Percentiles rank a stretch among this genome's conserved stretches.
These are phyloP conservation scores for Prunella fulvescens DNA, from an alignment of 2,113 vertebrate genomes.

Conservation along the genomic window DNA sequence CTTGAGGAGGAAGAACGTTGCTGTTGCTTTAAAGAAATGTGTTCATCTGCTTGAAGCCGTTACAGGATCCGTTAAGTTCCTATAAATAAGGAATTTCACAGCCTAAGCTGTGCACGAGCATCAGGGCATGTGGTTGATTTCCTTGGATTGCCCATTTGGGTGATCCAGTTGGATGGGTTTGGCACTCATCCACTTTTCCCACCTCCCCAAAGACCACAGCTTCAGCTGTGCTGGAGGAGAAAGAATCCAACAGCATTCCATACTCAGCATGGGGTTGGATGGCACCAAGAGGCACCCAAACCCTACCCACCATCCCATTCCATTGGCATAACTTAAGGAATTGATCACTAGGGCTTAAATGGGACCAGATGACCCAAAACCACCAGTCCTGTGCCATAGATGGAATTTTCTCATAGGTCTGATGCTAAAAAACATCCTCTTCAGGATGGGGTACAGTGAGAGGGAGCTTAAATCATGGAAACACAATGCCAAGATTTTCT, in stretches of 20 bases:
- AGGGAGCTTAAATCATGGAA: not conserved
- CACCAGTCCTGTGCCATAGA: not conserved
- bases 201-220: not conserved
- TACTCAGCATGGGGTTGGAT: not conserved
- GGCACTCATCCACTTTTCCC: not conserved
- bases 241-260: not conserved
- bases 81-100: not conserved
- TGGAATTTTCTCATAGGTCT: not conserved
- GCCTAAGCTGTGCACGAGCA: not conserved
- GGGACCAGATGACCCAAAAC: not conserved
- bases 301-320: not conserved
- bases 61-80: not conserved
- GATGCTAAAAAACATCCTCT: not conserved
- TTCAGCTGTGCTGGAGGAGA: not conserved
- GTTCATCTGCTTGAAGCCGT: not conserved
- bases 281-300: not conserved
- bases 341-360: not conserved
- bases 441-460: not conserved
- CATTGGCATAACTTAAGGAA: not conserved
- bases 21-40: not conserved
- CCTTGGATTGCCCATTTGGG: not conserved
- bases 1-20: not conserved
- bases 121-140: not conserved
- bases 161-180: not conserved
- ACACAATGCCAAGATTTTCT: fast-evolving